A percentile compares a stretch with the other conserved stretches of the same genome.
phyloP scores from a whole-genome alignment of 2,113 vertebrate genomes.

The Eurypyga helias region DNA sequence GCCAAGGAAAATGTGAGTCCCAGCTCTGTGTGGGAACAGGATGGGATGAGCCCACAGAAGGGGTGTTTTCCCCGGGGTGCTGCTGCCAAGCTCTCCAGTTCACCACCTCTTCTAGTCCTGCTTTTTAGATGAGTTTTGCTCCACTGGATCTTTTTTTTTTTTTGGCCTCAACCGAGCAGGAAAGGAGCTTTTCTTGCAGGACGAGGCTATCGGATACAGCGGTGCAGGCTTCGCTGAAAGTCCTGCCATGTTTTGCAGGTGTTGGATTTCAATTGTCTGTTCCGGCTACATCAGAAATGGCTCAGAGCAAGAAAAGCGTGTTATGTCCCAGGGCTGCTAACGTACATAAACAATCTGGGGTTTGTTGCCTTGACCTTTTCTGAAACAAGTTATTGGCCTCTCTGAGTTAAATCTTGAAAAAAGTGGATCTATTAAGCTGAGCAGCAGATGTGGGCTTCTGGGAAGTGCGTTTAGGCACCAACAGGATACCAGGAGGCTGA shows the following conservation, averaged over 20 bases:
- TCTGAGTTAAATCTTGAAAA: background rate
- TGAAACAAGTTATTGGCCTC: background rate
- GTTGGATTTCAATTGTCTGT: background rate
- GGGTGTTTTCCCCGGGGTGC: background rate
- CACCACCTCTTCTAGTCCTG: background rate
- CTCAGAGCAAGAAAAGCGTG: background rate
- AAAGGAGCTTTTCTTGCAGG: background rate
- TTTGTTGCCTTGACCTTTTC: background rate
- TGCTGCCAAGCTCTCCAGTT: background rate
- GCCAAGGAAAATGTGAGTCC: background rate
- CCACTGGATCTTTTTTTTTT: background rate
- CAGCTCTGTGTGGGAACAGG: background rate
- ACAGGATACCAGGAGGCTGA: background rate
- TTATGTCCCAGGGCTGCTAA: background rate
- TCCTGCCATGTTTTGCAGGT: background rate
- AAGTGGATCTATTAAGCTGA: background rate
- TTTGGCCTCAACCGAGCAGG: background rate
- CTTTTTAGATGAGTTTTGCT: background rate
- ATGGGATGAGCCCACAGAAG: fast-evolving
- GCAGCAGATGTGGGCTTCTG: background rate
- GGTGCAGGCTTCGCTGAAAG: background rate
- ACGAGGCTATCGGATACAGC: background rate
- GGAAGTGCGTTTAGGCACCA: fast-evolving
- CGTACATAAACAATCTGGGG: background rate
- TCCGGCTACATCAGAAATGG: background rate